Evolutionary conservation across 2,888 invertebrate species (phyloP).

Genomic region (Acholoe squamosa): DNA sequence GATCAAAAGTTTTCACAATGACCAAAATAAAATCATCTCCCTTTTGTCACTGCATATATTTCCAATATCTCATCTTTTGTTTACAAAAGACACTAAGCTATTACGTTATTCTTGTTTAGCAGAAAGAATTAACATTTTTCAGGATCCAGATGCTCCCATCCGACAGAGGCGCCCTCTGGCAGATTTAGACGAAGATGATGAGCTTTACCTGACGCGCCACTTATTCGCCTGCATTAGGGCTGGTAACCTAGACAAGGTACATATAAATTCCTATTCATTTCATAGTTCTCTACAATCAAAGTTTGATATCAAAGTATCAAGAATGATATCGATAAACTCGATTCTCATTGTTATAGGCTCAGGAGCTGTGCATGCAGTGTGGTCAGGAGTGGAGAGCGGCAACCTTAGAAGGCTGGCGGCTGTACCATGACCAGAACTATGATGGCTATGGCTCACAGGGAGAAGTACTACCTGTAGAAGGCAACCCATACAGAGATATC

Average conservation of each 20-base stretch:
- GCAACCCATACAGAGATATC: constrained; percentile 89
- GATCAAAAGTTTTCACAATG: no score
- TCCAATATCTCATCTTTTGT: no score
- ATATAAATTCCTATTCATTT: neutral
- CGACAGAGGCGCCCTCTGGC: constrained; percentile 91
- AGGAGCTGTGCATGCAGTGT: constrained; percentile 91
- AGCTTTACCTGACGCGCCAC: constrained; percentile 86
- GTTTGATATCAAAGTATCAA: no score
- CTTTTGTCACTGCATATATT: no score
- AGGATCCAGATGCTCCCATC: constrained; percentile 94
- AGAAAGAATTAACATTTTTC: neutral
- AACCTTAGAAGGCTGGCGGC: constrained; percentile 93
- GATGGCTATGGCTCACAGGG: constrained; percentile 72
- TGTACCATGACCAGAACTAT: constrained; percentile 93
- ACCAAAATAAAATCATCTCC: no score
- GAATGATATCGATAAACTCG: no score
- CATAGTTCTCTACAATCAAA: no score
- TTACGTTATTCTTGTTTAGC: no score
- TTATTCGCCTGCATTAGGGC: constrained; percentile 91
- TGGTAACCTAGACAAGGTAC: constrained; percentile 90
- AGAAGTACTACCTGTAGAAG: constrained; percentile 87
- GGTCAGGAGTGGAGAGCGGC: constrained; percentile 97
- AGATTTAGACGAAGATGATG: constrained; percentile 93
- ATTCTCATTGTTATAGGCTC: constrained; percentile 85
- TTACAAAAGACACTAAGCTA: no score